Percentiles rank a stretch among this genome's conserved stretches.
Conservation (phyloP, 1,140 invertebrate species). For the Psilanteris sp. region DNA sequence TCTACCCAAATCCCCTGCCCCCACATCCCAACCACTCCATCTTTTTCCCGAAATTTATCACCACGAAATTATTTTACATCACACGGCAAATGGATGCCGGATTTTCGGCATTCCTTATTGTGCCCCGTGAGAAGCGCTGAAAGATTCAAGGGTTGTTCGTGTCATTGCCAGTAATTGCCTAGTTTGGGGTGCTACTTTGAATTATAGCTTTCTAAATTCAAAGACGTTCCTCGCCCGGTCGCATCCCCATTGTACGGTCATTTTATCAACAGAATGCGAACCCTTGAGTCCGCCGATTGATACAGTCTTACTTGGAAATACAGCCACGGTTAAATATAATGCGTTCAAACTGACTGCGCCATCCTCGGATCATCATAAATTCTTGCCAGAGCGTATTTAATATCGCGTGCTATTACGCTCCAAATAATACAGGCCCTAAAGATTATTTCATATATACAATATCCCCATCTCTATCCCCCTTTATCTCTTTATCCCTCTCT, state of each 20-base stretch:
- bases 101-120: no score
- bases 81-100: no score
- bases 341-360: conserved; percentile 1
- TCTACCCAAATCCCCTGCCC: no score
- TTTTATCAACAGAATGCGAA: conserved; percentile 62
- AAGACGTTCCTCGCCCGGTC: conserved; percentile 59
- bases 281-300: conserved; percentile 24
- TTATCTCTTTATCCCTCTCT: no score
- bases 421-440: no score
- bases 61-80: no score
- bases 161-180: conserved; percentile 33
- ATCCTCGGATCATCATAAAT: conserved; percentile 33
- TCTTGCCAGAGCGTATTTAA: conserved; percentile 18
- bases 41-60: no score
- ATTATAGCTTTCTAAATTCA: conserved; percentile 67
- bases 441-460: no score
- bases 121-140: neutral
- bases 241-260: conserved; percentile 48
- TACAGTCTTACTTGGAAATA: conserved; percentile 27
- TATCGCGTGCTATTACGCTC: conserved; percentile 10
- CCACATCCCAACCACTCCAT: no score
- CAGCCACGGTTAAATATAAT: conserved; percentile 30
- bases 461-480: no score
- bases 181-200: conserved; percentile 61
- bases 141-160: conserved; percentile 16